Conservation (phyloP, 2,797 vertebrate species). For the Iguana delicatissima region DNA sequence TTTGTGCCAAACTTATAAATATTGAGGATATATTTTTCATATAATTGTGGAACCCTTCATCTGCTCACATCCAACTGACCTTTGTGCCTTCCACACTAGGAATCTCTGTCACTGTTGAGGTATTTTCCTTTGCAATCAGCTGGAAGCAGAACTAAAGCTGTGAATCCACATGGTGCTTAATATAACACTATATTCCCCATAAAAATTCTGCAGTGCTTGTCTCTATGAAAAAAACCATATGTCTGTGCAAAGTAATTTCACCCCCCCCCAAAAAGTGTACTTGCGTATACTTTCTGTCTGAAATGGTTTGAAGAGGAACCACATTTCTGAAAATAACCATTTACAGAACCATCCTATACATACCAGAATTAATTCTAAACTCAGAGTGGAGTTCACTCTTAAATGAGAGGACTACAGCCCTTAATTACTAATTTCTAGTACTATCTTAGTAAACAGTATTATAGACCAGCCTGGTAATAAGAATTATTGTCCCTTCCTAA, state of each 20-base stretch:
- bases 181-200: neutral
- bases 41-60: neutral
- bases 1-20: neutral
- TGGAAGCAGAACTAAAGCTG: conserved; percentile 9
- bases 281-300: neutral
- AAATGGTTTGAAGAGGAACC: no score
- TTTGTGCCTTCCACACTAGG: neutral
- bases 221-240: neutral
- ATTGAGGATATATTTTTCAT: neutral
- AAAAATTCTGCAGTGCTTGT: neutral
- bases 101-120: neutral
- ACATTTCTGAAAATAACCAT: neutral
- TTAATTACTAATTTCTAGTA: neutral
- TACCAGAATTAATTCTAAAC: neutral
- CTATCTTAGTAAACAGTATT: neutral
- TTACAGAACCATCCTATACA: neutral
- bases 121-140: neutral
- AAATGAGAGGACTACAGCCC: neutral
- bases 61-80: neutral
- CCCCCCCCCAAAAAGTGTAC: neutral
- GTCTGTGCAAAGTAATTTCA: neutral
- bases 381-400: neutral
- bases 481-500: neutral
- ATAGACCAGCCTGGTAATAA: neutral
- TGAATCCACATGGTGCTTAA: neutral